These are phyloP conservation scores for Melitaea cinxia DNA, from an alignment of 1,140 invertebrate species.

Conservation along the genomic window DNA sequence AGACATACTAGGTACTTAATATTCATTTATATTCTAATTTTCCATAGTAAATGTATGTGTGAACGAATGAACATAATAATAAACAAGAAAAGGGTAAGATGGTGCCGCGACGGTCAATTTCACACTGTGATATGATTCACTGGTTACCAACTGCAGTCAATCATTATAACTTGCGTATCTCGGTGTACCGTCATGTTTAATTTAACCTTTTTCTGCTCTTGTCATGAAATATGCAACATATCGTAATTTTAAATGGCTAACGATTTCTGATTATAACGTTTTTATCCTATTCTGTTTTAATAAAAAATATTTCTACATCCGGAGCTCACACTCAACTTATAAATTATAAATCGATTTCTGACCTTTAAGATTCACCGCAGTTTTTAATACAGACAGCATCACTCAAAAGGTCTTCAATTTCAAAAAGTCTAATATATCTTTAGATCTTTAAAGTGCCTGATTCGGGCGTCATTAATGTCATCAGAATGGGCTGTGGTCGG, in stretches of 20 bases:
- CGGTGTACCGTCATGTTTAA: not conserved
- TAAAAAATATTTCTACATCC: no score
- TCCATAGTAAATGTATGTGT: conserved; percentile 8
- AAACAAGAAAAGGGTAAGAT: conserved; percentile 2
- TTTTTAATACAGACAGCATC: not conserved
- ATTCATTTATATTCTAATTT: not conserved
- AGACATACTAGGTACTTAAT: no score
- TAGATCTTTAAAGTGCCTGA: conserved; percentile 43
- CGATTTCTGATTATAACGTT: not conserved
- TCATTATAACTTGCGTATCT: conserved; percentile 9
- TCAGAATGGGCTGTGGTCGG: conserved; percentile 61
- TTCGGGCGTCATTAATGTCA: conserved; percentile 75
- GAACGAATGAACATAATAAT: conserved; percentile 6
- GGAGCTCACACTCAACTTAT: no score
- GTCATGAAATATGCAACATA: conserved; percentile 10
- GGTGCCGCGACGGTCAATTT: conserved; percentile 37
- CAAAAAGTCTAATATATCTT: not conserved
- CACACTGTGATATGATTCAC: conserved; percentile 38
- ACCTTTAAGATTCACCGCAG: not conserved
- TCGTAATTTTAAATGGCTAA: not conserved
- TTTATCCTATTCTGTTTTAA: not conserved
- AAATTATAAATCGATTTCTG: no score
- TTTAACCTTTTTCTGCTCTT: conserved; percentile 1
- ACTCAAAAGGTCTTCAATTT: not conserved
- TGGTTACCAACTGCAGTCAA: conserved; percentile 16